Base-by-base conservation (phyloP, 2,113 vertebrate genomes). In the Naja naja region DNA sequence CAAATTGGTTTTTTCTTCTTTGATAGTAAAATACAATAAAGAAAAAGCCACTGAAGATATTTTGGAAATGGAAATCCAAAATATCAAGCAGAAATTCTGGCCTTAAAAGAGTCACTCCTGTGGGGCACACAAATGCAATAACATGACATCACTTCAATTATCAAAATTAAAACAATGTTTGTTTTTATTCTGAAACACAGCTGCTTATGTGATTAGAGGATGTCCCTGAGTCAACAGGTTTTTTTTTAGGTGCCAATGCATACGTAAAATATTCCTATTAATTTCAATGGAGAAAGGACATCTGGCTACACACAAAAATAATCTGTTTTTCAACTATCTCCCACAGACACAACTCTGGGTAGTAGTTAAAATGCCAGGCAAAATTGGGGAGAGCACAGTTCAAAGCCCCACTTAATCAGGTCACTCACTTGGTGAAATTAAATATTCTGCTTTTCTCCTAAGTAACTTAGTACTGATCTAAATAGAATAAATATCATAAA, bases 11-110 rank as follows among this genome's bases (percentile, higher is more conserved):
- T 20, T 55, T 55, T 55, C 20, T 55, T 93, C 89, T 90, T 74
- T 6, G 56, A 91, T 34, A 94, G 47, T 0, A 47, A 93, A 92
- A 93, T 52, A 69, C 8, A 49, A 93, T 91, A 92, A 93, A 94
- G 85, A 52, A n/a, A 25, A 45, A 9, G 53, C n/a, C 81, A 18
- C 90, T 91, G 91, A 34, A 87, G 92, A 64, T 30, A 43, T 88
- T 87, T 88, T n/a, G 81, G 81, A 55, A 91, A 34, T 22, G 16
- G n/a, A 54, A 27, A 55, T 10, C 11, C n/a, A 5, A 23, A 90
- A 43, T 54, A 58, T 53, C 90, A 90, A 54, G 45, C 69, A 85
- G 27, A 34, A 25, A 0, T 54, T 81, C 54, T 90, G 12, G 52
- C 34, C 22, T n/a, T 34, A 18, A 27, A 90, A 91, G n/a, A 23